Conservation (phyloP, 2,113 vertebrate species). For the Melierax canorus region DNA sequence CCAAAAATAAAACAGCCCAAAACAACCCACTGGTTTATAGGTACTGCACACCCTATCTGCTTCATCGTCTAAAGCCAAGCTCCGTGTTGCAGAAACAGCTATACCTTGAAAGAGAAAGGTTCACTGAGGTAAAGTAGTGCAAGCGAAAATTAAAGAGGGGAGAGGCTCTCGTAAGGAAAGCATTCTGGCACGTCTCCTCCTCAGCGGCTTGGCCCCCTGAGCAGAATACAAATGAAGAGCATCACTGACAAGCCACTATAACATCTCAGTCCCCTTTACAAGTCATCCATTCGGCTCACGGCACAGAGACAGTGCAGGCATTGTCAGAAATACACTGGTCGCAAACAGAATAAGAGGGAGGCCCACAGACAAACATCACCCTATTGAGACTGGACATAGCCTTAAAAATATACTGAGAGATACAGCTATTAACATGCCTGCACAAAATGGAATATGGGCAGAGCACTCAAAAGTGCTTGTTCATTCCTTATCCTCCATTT, state of each 20-base stretch:
- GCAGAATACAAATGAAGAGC: slow-evolving; percentile 58
- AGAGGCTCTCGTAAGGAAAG: not conserved
- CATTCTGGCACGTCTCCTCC: not conserved
- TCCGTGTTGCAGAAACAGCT: not conserved
- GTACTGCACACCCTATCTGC: not conserved
- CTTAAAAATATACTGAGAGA: slow-evolving; percentile 32
- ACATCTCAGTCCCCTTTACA: not conserved
- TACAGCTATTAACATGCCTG: not conserved
- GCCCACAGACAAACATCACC: slow-evolving; percentile 22
- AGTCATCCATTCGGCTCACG: not conserved
- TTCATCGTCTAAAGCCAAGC: not conserved
- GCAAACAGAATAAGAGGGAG: slow-evolving; percentile 16
- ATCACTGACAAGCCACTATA: not conserved
- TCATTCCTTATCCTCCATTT: slow-evolving; percentile 30
- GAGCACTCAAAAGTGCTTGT: not conserved
- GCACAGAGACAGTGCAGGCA: slow-evolving; percentile 49
- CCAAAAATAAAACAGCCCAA: not conserved
- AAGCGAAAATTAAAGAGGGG: not conserved
- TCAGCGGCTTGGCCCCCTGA: not conserved
- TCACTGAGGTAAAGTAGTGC: not conserved
- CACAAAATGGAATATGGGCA: not conserved
- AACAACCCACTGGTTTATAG: not conserved
- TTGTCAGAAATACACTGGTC: slow-evolving; percentile 37
- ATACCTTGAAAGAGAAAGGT: not conserved
- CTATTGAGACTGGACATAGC: not conserved